phyloP scores from a whole-genome alignment of 2,113 vertebrate species.

The Notechis scutatus region DNA sequence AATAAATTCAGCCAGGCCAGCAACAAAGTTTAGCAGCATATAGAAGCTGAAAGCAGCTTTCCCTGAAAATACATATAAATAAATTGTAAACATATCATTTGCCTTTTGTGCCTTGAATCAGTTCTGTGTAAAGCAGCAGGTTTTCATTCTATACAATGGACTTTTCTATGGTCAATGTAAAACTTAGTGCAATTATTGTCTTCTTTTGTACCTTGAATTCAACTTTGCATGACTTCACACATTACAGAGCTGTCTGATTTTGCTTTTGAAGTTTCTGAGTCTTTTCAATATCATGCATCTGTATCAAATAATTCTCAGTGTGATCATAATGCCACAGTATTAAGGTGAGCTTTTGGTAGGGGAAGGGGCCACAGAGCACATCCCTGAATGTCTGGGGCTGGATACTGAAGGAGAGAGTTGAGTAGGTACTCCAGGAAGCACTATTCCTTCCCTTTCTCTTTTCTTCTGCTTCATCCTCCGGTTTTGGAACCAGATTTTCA shows the following conservation, averaged over 20 bases:
- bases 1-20: conserved; percentile 25
- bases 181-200: background rate
- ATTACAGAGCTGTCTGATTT: background rate
- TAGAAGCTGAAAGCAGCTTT: conserved; percentile 24
- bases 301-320: background rate
- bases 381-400: conserved; percentile 34
- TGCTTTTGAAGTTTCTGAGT: background rate
- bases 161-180: background rate
- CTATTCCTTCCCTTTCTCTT: conserved; percentile 71
- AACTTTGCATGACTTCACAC: background rate
- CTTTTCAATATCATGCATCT: background rate
- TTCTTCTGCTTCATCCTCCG: conserved; percentile 77
- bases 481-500: conserved; percentile 76
- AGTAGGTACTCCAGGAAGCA: conserved; percentile 39
- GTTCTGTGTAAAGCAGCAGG: background rate
- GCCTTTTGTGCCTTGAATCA: background rate
- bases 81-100: conserved; percentile 35
- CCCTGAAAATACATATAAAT: conserved; percentile 47
- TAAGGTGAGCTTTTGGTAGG: conserved; percentile 47
- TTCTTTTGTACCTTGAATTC: background rate
- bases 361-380: conserved; percentile 38
- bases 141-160: background rate
- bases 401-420: conserved; percentile 38
- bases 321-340: background rate
- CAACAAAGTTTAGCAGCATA: conserved; percentile 39